Base-by-base conservation (phyloP, 2,113 vertebrate genomes). In the Zapornia atra region DNA sequence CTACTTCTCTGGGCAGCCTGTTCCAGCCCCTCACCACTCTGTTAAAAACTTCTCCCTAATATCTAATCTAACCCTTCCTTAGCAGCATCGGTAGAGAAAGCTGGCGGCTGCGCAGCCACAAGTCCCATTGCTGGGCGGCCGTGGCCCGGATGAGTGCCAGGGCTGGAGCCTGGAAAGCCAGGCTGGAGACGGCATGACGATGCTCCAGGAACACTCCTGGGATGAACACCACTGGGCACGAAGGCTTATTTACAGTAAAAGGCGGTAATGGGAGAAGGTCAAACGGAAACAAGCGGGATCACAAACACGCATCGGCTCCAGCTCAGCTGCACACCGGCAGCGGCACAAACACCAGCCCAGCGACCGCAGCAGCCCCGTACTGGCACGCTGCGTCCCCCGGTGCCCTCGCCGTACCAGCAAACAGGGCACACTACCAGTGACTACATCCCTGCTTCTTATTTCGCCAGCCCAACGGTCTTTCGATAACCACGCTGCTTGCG, bases 61-160 rank as follows among this genome's bases (percentile, higher is more conserved):
- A n/a, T n/a, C n/a, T n/a, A n/a, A n/a, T n/a, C n/a, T n/a, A n/a
- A n/a, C n/a, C n/a, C n/a, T n/a, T n/a, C n/a, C n/a, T n/a, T n/a
- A n/a, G 31, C 38, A 61, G 19, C 50, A 50, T 0, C 3, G 3
- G n/a, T 3, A 48, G 13, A 31, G 31, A 40, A 40, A 38, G 36
- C 15, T 65, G 38, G 40, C 11, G n/a, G 34, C 44, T 46, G 75
- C 56, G 36, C 5, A 3, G 53, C 44, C 70, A 44, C 3, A 40
- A 44, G 12, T 2, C 53, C 15, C 33, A 7, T 5, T 80, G 40
- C 24, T 28, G 42, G 12, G 40, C 16, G 17, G 3, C 10, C 1
- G 4, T 4, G 76, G 68, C 51, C 28, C 0, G 1, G 34, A 13
- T 8, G 25, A 65, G 29, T 0, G 0, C 0, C 1, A 57, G n/a